Conservation (phyloP, 2,113 vertebrate species). For the Clarias gariepinus region DNA sequence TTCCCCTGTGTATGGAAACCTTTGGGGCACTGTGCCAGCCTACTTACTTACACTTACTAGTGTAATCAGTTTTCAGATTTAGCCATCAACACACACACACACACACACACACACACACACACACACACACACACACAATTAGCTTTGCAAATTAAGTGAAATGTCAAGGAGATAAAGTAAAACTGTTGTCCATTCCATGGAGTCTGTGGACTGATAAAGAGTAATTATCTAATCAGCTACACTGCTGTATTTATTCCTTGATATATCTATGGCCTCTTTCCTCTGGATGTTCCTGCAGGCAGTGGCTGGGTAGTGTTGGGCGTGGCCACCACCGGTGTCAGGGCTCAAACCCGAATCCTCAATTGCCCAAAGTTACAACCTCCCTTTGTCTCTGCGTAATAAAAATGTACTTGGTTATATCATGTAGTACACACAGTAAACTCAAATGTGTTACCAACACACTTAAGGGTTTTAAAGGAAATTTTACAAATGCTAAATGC, state of each 20-base stretch:
- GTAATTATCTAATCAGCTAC: constrained; percentile 56
- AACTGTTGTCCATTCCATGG: constrained; percentile 48
- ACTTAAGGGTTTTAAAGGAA: no score
- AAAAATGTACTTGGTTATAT: no score
- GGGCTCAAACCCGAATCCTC: no score
- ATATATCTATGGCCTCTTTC: not conserved
- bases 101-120: not conserved
- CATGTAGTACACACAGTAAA: no score
- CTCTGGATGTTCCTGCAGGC: not conserved
- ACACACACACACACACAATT: constrained; percentile 8
- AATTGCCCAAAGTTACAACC: no score
- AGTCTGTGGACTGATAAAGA: constrained; percentile 47
- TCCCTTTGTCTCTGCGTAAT: no score
- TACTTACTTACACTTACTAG: not conserved
- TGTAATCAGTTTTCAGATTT: not conserved
- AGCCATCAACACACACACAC: not conserved
- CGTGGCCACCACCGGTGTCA: no score
- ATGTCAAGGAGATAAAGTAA: constrained; percentile 61
- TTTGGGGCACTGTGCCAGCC: no score
- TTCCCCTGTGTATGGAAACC: no score
- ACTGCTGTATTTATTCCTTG: constrained; percentile 37
- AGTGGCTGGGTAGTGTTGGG: no score
- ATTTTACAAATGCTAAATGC: no score
- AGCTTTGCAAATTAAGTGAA: constrained; percentile 48
- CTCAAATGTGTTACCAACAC: no score